These are phyloP conservation scores for Pseudomyrmex pallidus DNA, from an alignment of 1,140 invertebrate species.

Conservation along the genomic window DNA sequence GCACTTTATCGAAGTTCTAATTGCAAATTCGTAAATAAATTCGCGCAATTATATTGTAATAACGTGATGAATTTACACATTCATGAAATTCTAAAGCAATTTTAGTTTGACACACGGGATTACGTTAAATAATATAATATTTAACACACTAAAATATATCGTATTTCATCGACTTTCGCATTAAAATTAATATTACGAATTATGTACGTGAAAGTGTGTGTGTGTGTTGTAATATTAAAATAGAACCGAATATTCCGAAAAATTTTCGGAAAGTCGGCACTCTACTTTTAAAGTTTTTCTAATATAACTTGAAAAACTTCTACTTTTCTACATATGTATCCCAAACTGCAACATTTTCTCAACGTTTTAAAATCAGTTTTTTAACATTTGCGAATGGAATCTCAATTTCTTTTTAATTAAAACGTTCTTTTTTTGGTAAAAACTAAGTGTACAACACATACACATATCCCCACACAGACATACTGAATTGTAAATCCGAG, in stretches of 20 bases:
- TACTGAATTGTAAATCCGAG: slow-evolving; percentile 9
- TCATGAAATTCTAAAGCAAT: neutral
- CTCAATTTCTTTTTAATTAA: too few species aligned
- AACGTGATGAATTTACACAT: neutral
- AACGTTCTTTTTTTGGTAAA: too few species aligned
- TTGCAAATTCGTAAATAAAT: slow-evolving; percentile 28
- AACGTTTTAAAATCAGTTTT: too few species aligned
- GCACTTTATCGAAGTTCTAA: slow-evolving; percentile 27
- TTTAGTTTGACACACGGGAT: neutral
- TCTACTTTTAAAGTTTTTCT: neutral
- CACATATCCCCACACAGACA: too few species aligned
- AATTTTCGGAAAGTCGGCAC: neutral
- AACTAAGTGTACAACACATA: too few species aligned
- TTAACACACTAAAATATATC: neutral
- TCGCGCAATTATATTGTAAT: neutral
- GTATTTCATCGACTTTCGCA: neutral
- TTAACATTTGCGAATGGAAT: too few species aligned
- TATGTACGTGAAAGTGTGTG: neutral
- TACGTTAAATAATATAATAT: slow-evolving; percentile 3
- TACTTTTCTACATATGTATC: too few species aligned
- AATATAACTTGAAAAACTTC: neutral
- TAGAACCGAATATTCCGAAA: neutral
- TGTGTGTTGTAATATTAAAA: neutral
- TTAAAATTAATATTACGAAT: neutral
- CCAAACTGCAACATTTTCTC: too few species aligned